Evolutionary conservation across 2,113 vertebrate genomes (phyloP).

Genomic region (Platysternon megacephalum): DNA sequence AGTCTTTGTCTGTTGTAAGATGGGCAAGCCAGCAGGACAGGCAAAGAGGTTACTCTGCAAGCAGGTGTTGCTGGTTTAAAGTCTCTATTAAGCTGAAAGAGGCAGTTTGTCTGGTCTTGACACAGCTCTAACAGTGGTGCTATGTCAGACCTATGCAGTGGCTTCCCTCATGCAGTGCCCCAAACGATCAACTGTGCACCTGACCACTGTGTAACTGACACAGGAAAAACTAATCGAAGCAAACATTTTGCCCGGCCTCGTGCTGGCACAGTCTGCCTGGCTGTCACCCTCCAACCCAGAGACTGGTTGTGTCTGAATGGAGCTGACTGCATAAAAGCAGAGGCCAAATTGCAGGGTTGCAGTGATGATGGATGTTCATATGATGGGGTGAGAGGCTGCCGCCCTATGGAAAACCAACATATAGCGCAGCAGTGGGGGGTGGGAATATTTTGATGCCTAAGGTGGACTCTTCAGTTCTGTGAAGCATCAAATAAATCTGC

Average conservation of each 20-base stretch:
- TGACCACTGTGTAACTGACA: constrained; percentile 35
- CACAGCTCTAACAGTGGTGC: background rate
- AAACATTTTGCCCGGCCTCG: background rate
- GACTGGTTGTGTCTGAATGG: background rate
- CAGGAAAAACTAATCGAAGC: constrained; percentile 10
- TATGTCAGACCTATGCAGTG: background rate
- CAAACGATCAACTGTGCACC: background rate
- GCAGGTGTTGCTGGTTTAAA: background rate
- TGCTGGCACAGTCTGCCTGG: fast-evolving
- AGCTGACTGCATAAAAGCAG: background rate
- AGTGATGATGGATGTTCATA: background rate
- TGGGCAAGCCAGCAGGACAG: no score
- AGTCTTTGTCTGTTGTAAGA: background rate
- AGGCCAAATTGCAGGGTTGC: background rate
- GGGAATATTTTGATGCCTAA: background rate
- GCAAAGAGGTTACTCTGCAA: constrained; percentile 46
- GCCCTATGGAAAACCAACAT: no score
- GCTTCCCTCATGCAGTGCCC: background rate
- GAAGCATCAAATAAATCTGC: no score
- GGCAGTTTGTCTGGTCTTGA: background rate
- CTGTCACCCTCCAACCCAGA: background rate
- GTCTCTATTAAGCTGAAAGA: constrained; percentile 61
- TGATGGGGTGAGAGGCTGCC: background rate
- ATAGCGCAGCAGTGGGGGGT: background rate
- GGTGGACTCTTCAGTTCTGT: background rate